These are phyloP conservation scores for Torymus auratus DNA, from an alignment of 2,888 invertebrate species.

Conservation along the genomic window DNA sequence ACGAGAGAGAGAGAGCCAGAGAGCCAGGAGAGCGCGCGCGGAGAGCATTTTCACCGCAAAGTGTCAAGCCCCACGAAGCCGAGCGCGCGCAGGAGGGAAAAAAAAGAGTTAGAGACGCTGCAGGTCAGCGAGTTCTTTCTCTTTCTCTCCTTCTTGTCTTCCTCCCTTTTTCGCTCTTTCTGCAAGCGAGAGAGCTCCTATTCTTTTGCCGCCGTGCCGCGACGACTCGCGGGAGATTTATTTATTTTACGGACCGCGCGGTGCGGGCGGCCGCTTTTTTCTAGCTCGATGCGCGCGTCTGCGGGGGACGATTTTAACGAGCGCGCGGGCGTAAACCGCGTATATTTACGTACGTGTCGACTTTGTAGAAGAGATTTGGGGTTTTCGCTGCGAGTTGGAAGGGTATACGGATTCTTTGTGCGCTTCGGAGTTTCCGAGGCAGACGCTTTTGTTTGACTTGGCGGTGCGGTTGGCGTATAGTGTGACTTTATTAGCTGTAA, in stretches of 20 bases:
- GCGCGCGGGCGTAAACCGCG: slow-evolving; percentile 23
- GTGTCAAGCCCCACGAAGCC: slow-evolving; percentile 61
- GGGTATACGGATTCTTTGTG: background rate
- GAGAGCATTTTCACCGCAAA: slow-evolving; percentile 63
- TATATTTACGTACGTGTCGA: background rate
- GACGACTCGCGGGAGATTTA: too few species aligned
- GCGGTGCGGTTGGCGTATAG: slow-evolving; percentile 9
- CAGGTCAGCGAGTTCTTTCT: slow-evolving; percentile 1
- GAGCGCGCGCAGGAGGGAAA: background rate
- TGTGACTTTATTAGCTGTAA: slow-evolving; percentile 32
- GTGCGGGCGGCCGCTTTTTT: slow-evolving; percentile 7
- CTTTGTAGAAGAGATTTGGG: background rate
- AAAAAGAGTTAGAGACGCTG: background rate
- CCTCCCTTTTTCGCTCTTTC: slow-evolving; percentile 1
- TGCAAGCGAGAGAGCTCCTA: slow-evolving; percentile 4
- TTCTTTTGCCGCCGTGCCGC: background rate
- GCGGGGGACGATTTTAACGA: slow-evolving; percentile 40
- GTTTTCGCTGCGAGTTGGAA: slow-evolving; percentile 4
- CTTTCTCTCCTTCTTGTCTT: too few species aligned
- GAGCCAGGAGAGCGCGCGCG: background rate
- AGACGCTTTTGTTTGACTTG: background rate
- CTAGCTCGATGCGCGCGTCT: slow-evolving; percentile 5
- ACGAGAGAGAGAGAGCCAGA: slow-evolving; percentile 60
- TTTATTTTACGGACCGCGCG: too few species aligned
- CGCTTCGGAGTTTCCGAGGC: background rate